These are phyloP conservation scores for Liodrosophila aerea DNA, from an alignment of 2,888 invertebrate species.

Conservation along the genomic window DNA sequence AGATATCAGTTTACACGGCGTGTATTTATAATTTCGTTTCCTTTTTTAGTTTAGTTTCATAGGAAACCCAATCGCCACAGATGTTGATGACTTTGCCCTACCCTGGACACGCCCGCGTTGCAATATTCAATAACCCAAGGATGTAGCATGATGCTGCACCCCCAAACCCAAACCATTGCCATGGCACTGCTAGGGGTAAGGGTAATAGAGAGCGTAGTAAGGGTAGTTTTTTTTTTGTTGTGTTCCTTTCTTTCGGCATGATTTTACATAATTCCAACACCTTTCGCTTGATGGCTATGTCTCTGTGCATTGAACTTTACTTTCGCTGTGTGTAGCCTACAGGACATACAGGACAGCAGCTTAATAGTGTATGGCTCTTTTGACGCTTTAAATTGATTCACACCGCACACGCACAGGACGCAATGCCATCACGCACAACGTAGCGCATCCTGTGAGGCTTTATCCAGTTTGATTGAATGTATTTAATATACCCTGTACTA, in stretches of 20 bases:
- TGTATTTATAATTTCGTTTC: conserved; percentile 22
- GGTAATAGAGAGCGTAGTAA: conserved; percentile 22
- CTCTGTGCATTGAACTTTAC: conserved; percentile 51
- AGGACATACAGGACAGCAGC: conserved; percentile 68
- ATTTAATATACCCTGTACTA: conserved; percentile 29
- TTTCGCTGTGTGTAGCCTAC: conserved; percentile 4
- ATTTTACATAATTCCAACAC: conserved; percentile 72
- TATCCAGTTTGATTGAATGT: neutral
- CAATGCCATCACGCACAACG: conserved; percentile 28
- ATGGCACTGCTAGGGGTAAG: neutral
- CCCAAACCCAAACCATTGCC: neutral
- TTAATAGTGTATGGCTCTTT: conserved; percentile 64
- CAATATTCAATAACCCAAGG: conserved; percentile 48
- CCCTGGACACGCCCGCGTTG: conserved; percentile 48
- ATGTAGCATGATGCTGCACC: conserved; percentile 47
- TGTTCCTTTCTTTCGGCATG: conserved; percentile 47
- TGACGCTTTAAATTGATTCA: conserved; percentile 77
- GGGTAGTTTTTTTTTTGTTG: conserved; percentile 64
- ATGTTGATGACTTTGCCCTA: conserved; percentile 61
- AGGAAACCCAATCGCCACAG: conserved; percentile 63
- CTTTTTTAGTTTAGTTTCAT: too few relatives aligned
- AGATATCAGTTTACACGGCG: conserved; percentile 63
- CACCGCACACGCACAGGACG: conserved; percentile 64
- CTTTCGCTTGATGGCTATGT: conserved; percentile 24
- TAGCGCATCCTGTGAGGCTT: conserved; percentile 26